phyloP scores from a whole-genome alignment of 1,140 invertebrate genomes.

The Ladona fulva region DNA sequence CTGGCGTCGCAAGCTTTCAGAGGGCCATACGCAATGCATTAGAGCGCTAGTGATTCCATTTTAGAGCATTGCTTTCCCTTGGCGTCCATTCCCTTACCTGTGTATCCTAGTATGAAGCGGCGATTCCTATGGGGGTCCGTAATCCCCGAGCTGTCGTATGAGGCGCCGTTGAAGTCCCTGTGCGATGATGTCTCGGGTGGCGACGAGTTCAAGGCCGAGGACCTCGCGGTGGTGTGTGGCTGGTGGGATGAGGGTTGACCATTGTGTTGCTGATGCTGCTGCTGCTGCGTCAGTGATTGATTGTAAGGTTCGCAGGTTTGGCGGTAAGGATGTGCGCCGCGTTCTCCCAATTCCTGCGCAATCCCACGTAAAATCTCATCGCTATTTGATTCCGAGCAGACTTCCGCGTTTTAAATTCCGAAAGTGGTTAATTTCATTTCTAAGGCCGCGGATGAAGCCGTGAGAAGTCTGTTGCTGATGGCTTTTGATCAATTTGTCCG shows the following conservation, averaged over 20 bases:
- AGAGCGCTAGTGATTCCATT: slow-evolving; percentile 16
- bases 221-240: background rate
- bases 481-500: too few species aligned
- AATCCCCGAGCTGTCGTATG: background rate
- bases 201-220: background rate
- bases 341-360: background rate
- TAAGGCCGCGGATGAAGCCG: too few species aligned
- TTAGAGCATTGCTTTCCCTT: too few species aligned
- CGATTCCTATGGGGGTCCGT: slow-evolving; percentile 35
- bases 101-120: slow-evolving; percentile 56
- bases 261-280: background rate
- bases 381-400: too few species aligned
- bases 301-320: background rate
- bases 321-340: background rate
- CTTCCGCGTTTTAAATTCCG: too few species aligned
- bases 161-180: background rate
- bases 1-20: too few species aligned
- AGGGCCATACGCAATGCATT: too few species aligned
- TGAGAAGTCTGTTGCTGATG: too few species aligned
- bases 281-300: background rate
- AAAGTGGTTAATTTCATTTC: too few species aligned
- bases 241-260: background rate
- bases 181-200: background rate
- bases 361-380: background rate
- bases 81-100: slow-evolving; percentile 42